Base-by-base conservation (phyloP, 2,888 invertebrate genomes). In the Zygogramma bicolorata region DNA sequence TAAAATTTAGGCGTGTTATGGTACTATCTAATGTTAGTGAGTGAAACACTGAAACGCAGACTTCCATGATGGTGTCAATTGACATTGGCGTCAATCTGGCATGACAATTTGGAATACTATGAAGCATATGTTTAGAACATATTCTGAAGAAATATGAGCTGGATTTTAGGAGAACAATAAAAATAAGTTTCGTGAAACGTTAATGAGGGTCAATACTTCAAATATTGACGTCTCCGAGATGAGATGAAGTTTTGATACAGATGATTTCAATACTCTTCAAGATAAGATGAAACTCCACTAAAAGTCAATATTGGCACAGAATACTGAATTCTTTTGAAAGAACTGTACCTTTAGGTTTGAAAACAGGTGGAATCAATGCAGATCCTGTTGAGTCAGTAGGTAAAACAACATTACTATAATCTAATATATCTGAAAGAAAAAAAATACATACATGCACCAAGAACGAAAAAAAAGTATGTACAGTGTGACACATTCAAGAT, bases 301-400 rank as follows among this genome's bases (percentile, higher is more conserved):
- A n/a, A n/a, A 69, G 38, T 20, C 46, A 46, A 25, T 46, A 46
- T 68, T 22, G 38, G 62, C 34, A 6, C 22, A 42, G 25, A 25
- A 10, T 38, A 38, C 20, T n/a, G 34, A 40, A 13, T 25, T 20
- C n/a, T 25, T 15, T 22, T 53, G 53, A 22, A 29, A 68, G 42
- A n/a, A 70, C 63, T 61, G 65, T 92, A 94, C 94, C 94, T 92
- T 91, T 91, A 79, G 92, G 90, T 86, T 90, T 90, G 85, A 91
- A 89, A 85, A 93, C 90, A 81, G 91, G 90, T 84, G 94, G 94
- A 86, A 92, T 90, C 87, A 91, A 91, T 82, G 91, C 91, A 79
- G 90, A 90, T 86, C 93, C 93, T 84, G 91, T 90, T 81, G 92
- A 91, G 90, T 94, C 93, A 85, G 93, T 93, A 84, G 94, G 93